phyloP scores from a whole-genome alignment of 2,113 vertebrate genomes.

The Holacanthus passer region DNA sequence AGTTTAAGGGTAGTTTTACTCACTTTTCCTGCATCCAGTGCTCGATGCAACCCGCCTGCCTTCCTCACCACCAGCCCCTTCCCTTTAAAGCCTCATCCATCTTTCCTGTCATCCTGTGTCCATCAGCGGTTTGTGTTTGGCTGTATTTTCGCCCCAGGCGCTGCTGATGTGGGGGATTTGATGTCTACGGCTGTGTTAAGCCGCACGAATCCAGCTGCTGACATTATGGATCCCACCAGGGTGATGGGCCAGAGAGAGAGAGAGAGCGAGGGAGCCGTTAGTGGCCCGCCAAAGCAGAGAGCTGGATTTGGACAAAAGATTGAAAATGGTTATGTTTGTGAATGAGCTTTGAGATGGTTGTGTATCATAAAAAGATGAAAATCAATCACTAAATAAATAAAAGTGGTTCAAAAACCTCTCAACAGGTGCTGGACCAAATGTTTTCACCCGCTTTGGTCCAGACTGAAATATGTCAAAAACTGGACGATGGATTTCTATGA shows the following conservation, averaged over 20 bases:
- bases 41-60: not conserved
- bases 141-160: constrained; percentile 21
- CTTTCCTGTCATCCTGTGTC: constrained; percentile 34
- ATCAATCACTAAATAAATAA: not conserved
- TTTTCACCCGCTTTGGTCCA: not conserved
- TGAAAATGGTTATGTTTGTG: not conserved
- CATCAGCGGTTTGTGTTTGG: constrained; percentile 41
- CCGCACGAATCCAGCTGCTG: not conserved
- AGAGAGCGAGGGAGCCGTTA: not conserved
- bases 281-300: constrained; percentile 5
- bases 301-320: not conserved
- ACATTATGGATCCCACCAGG: constrained; percentile 12
- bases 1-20: not conserved
- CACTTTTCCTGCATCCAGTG: not conserved
- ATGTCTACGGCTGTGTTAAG: constrained; percentile 10
- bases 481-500: not conserved
- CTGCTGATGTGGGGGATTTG: constrained; percentile 42
- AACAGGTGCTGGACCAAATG: not conserved
- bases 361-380: not conserved
- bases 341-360: not conserved
- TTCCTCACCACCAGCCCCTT: not conserved
- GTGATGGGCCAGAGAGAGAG: not conserved
- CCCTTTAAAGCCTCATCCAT: constrained; percentile 33
- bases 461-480: no score
- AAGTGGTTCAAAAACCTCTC: not conserved